A percentile compares a stretch with the other conserved stretches of the same genome.
These are phyloP conservation scores for Syrrhaptes paradoxus DNA, from an alignment of 2,113 vertebrate species.

Conservation along the genomic window DNA sequence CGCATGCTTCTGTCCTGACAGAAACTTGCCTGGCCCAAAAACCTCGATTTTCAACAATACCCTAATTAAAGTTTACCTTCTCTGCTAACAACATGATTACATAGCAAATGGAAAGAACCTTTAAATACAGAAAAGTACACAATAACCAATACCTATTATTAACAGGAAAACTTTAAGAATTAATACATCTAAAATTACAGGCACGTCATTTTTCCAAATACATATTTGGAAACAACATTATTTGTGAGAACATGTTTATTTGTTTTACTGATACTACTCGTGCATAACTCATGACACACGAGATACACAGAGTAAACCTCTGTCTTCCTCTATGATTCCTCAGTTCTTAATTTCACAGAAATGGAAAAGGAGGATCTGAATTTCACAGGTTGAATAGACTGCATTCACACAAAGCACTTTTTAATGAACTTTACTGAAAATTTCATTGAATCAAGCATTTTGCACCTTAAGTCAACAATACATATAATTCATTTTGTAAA, in stretches of 20 bases:
- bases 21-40: background rate
- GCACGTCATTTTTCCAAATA: background rate
- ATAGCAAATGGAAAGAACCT: background rate
- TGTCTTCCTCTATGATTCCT: background rate
- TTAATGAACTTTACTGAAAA: background rate
- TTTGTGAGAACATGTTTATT: background rate
- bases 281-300: background rate
- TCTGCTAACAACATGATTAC: background rate
- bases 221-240: background rate
- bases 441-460: constrained; percentile 27
- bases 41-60: background rate
- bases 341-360: background rate
- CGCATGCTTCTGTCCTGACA: background rate
- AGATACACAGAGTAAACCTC: background rate
- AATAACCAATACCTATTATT: background rate
- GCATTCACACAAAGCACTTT: background rate
- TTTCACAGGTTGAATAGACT: background rate
- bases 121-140: background rate
- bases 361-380: background rate
- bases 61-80: background rate
- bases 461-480: constrained; percentile 51
- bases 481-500: constrained; percentile 69
- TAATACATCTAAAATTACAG: background rate
- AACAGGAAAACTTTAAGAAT: background rate
- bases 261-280: background rate